Percentiles rank a stretch among this genome's conserved stretches.
These are phyloP conservation scores for Lordiphosa stackelbergi DNA, from an alignment of 1,140 invertebrate genomes.

Conservation along the genomic window DNA sequence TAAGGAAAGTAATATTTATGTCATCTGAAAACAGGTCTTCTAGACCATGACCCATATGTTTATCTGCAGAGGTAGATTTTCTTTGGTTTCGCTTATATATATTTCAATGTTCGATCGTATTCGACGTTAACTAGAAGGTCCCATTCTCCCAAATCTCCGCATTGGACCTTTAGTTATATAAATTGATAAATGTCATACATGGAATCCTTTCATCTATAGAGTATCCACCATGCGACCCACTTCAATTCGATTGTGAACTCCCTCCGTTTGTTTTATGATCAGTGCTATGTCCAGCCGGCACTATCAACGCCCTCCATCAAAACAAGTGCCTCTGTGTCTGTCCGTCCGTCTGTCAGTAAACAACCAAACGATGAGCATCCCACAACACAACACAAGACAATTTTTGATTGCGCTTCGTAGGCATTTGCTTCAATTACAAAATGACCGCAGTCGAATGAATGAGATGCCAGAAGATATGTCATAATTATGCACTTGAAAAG, in stretches of 20 bases:
- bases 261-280: constrained; percentile 6
- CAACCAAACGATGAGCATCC: constrained; percentile 2
- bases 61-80: too few relatives aligned
- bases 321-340: constrained; percentile 37
- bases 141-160: too few relatives aligned
- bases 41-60: too few relatives aligned
- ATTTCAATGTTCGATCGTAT: too few relatives aligned
- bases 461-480: constrained; percentile 25
- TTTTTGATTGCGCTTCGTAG: constrained; percentile 25
- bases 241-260: constrained; percentile 9
- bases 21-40: too few relatives aligned
- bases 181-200: too few relatives aligned
- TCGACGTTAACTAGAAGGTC: too few relatives aligned
- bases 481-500: constrained; percentile 55
- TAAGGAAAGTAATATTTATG: too few relatives aligned
- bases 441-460: constrained; percentile 22
- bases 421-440: constrained; percentile 53
- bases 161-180: too few relatives aligned
- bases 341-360: constrained; percentile 6
- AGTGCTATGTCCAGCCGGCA: constrained; percentile 11
- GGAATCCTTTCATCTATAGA: too few relatives aligned
- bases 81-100: too few relatives aligned
- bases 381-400: constrained; percentile 9
- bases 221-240: neutral
- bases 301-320: constrained; percentile 46